Evolutionary conservation across 2,888 invertebrate species (phyloP).

Genomic region (Graphium colonna): DNA sequence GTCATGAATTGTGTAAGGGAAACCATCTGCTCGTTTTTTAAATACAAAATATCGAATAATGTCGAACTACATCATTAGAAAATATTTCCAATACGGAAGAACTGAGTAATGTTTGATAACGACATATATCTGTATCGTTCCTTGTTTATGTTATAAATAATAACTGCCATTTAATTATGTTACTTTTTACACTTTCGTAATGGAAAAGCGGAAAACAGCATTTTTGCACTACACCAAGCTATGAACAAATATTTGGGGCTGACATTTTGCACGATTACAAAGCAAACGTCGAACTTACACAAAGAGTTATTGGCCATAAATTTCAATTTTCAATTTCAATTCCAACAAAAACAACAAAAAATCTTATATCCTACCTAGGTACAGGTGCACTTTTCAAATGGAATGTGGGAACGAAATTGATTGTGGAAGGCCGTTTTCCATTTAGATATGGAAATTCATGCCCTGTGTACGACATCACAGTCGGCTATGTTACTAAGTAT

Average conservation of each 20-base stretch:
- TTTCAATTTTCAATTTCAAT: constrained; percentile 52
- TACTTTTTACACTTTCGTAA: no score
- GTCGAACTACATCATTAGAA: no score
- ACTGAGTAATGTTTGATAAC: no score
- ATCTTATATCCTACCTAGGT: constrained; percentile 49
- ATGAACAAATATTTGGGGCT: constrained; percentile 20
- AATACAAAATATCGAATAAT: no score
- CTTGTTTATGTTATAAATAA: no score
- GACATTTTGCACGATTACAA: constrained; percentile 23
- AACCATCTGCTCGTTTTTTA: no score
- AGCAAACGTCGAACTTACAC: constrained; percentile 21
- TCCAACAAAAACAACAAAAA: constrained; percentile 51
- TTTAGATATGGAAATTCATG: constrained; percentile 74
- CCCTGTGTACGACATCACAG: constrained; percentile 57
- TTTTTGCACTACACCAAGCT: neutral
- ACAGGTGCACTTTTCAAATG: constrained; percentile 74
- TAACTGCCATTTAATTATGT: no score
- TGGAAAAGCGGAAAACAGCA: no score
- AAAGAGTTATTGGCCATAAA: constrained; percentile 36
- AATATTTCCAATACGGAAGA: no score
- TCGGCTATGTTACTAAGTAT: constrained; percentile 49
- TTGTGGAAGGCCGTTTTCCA: constrained; percentile 72
- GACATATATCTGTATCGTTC: no score
- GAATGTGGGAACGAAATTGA: constrained; percentile 71
- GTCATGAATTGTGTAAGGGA: no score